Percentiles rank a stretch among this genome's conserved stretches.
Evolutionary conservation across 2,888 invertebrate genomes (phyloP).

Genomic region (Clanis bilineata): DNA sequence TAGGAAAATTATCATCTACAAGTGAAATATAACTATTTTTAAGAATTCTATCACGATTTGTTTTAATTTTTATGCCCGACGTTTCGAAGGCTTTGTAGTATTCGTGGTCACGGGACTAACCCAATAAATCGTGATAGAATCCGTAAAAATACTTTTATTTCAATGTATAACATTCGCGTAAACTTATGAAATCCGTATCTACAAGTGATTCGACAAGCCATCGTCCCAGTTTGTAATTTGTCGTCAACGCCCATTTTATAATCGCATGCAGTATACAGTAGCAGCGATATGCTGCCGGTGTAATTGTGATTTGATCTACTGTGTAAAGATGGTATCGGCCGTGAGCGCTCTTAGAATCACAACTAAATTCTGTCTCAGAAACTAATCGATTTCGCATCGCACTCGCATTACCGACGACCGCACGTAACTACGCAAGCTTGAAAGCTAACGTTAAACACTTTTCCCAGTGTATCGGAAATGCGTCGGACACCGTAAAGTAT

Average conservation of each 20-base stretch:
- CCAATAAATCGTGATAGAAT: too few species aligned
- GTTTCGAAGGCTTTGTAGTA: too few species aligned
- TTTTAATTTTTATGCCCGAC: too few species aligned
- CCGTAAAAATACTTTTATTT: too few species aligned
- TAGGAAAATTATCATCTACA: too few species aligned
- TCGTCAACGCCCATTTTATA: neutral
- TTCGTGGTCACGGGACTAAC: too few species aligned
- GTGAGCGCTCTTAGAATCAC: constrained; percentile 6
- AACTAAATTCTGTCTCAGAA: constrained; percentile 5
- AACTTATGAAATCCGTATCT: too few species aligned
- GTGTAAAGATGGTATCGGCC: constrained; percentile 10
- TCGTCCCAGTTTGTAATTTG: neutral
- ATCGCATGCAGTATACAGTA: constrained; percentile 11
- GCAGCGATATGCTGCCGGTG: neutral
- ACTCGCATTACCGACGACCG: neutral
- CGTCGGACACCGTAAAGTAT: constrained; percentile 32
- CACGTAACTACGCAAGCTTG: constrained; percentile 4
- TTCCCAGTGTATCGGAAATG: neutral
- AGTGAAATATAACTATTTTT: too few species aligned
- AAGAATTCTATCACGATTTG: too few species aligned
- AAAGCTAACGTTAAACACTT: constrained; percentile 12
- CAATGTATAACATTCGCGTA: too few species aligned
- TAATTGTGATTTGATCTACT: constrained; percentile 9
- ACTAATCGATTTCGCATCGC: constrained; percentile 5
- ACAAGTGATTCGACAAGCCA: neutral